Evolutionary conservation across 2,888 invertebrate genomes (phyloP).

Genomic region (Psylliodes chrysocephalus): DNA sequence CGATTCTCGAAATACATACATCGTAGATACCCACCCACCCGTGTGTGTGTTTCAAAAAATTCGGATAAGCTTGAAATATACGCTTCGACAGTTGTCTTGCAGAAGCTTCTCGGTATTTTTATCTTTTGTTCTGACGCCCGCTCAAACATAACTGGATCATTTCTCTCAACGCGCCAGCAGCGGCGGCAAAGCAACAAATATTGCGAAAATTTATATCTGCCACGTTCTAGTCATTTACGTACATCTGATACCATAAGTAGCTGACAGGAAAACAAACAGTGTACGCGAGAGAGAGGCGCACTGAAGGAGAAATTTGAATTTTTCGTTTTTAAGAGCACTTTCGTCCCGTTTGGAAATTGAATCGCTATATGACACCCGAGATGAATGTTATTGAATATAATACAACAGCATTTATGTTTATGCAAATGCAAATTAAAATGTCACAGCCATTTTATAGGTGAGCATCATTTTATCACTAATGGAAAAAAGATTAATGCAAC

Average conservation of each 20-base stretch:
- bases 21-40: too few species aligned
- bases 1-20: too few species aligned
- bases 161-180: slow-evolving; percentile 10
- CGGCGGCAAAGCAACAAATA: slow-evolving; percentile 28
- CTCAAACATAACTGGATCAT: slow-evolving; percentile 26
- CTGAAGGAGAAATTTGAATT: not conserved
- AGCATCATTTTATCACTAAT: too few species aligned
- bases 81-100: not conserved
- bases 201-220: slow-evolving; percentile 30
- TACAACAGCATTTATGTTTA: too few species aligned
- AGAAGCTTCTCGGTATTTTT: not conserved
- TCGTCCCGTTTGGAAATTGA: too few species aligned
- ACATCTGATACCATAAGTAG: slow-evolving; percentile 35
- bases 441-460: too few species aligned
- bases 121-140: slow-evolving; percentile 7
- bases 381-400: too few species aligned
- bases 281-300: slow-evolving; percentile 19
- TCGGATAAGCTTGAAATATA: slow-evolving; percentile 4
- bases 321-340: not conserved
- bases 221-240: slow-evolving; percentile 32
- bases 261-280: slow-evolving; percentile 31
- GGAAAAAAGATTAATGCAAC: too few species aligned
- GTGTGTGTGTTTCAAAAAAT: not conserved
- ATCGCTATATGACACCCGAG: too few species aligned
- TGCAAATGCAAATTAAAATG: too few species aligned